Evolutionary conservation across 2,797 vertebrate genomes (phyloP).

Genomic region (Phataginus tricuspis): DNA sequence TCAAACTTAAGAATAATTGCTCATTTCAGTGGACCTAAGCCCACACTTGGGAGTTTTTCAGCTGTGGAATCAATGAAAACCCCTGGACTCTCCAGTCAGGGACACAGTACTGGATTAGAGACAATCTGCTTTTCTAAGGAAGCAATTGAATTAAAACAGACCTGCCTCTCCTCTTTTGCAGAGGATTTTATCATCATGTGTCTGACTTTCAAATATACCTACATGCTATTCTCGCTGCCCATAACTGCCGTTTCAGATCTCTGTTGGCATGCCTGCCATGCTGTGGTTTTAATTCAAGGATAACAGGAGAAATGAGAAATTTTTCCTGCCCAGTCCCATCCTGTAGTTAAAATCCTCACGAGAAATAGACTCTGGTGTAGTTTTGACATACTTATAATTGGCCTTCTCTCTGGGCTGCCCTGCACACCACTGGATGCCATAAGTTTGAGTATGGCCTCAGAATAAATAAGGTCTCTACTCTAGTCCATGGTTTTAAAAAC

Average conservation of each 20-base stretch:
- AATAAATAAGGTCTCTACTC: not conserved
- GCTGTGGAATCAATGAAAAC: conserved; percentile 50
- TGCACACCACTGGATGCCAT: not conserved
- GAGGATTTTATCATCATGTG: not conserved
- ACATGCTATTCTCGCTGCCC: not conserved
- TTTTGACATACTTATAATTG: not conserved
- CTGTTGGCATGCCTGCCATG: not conserved
- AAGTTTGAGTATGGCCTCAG: not conserved
- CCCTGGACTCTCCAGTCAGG: not conserved
- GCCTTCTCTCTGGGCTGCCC: not conserved
- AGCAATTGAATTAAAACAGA: not conserved
- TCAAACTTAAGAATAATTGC: conserved; percentile 57
- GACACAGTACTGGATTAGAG: not conserved
- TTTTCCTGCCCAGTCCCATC: not conserved
- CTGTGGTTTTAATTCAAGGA: not conserved
- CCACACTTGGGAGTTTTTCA: conserved; percentile 26
- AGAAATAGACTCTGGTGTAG: not conserved
- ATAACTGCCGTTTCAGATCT: not conserved
- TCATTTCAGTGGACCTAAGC: not conserved
- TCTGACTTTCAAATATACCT: not conserved
- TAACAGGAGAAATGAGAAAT: not conserved
- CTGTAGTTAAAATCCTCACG: not conserved
- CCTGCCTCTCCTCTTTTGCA: not conserved
- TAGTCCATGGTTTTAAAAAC: not conserved
- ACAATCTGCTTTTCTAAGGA: conserved; percentile 20